Base-by-base conservation (phyloP, 2,888 invertebrate species). In the Nomada fucata region DNA sequence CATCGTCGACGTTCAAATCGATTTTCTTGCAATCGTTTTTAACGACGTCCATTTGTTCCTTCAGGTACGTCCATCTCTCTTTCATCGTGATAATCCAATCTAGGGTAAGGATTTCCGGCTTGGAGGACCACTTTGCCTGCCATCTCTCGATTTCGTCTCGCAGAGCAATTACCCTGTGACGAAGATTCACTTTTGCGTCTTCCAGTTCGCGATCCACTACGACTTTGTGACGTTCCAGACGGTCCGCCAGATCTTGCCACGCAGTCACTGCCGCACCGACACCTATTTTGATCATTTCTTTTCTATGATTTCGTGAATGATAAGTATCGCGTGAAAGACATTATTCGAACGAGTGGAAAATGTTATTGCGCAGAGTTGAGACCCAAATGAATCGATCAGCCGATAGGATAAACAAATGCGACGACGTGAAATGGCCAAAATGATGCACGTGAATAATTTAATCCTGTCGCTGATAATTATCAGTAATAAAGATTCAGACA, bases 131-230 rank as follows among this genome's bases (percentile, higher is more conserved):
- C 36, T 91, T 92, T 0, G 90, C 88, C 36, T 92, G 91, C 93
- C 93, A 94, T 42, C 93, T 89, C 47, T 93, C 93, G 53, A 87
- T 89, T 47, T 94, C 94, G 67, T 93, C 93, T 18, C 90, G 90
- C n/a, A 93, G 67, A 0, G 93, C 93, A 10, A 91, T 82, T 0
- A 90, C 93, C 70, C 89, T 90, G 73, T 94, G 93, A 9, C 92
- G 91, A 3, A 94, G 81, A 85, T 94, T 93, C 4, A 93, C 83
- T 63, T 93, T 93, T 0, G 93, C 92, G 68, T 94, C 93, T 44
- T 93, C 93, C 9, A 94, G 63, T 60, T 93, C 91, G 29, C 91
- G 92, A 2, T 89, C 84, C 60, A 94, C 90, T 3, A 93, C 88
- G 0, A 83, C 77, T 36, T 92, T 90, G 71, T 94, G 92, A n/a